These are phyloP conservation scores for Mormyrus lacerda DNA, from an alignment of 2,113 vertebrate species.

Conservation along the genomic window DNA sequence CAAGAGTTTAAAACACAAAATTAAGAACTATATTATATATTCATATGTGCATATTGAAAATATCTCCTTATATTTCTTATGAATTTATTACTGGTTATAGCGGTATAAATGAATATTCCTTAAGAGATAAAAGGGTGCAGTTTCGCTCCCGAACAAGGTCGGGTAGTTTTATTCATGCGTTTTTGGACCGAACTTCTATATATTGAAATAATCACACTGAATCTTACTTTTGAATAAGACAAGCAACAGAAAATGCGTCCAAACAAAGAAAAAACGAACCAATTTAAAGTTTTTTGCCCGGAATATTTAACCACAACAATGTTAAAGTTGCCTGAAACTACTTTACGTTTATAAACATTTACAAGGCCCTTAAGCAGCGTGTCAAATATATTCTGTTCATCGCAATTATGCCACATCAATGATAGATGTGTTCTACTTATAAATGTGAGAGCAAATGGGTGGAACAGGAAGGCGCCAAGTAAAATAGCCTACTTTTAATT, in stretches of 20 bases:
- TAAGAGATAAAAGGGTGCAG: background rate
- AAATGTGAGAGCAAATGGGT: background rate
- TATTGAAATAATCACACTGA: background rate
- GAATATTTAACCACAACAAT: background rate
- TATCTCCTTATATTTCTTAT: background rate
- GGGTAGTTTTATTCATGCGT: background rate
- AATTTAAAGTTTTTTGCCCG: background rate
- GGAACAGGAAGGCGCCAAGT: background rate
- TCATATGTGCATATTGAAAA: background rate
- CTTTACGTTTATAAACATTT: background rate
- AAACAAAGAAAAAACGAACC: background rate
- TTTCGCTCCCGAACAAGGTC: background rate
- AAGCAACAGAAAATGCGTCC: background rate
- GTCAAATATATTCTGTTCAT: conserved; percentile 6
- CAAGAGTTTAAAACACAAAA: background rate
- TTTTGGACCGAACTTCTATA: background rate
- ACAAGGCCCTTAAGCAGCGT: background rate
- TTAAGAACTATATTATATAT: background rate
- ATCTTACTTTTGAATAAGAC: background rate
- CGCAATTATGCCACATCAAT: conserved; percentile 8
- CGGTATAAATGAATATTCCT: background rate
- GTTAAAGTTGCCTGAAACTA: background rate
- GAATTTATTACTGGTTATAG: background rate
- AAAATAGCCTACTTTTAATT: conserved; percentile 15
- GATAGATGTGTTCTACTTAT: background rate